Evolutionary conservation across 2,113 vertebrate species (phyloP).

Genomic region (Apodemus sylvaticus): DNA sequence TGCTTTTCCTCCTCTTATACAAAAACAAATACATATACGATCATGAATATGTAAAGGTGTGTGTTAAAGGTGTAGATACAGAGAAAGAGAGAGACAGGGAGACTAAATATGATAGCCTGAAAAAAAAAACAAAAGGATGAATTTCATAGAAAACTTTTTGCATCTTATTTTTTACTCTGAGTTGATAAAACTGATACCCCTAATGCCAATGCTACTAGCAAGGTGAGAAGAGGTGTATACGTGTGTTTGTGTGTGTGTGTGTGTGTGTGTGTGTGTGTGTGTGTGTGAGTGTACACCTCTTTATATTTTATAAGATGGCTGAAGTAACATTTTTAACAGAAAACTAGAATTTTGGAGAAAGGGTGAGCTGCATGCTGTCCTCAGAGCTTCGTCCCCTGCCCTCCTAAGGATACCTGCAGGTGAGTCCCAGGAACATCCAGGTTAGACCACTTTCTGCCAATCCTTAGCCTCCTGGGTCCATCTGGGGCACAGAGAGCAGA

Average conservation of each 20-base stretch:
- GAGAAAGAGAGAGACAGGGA: neutral
- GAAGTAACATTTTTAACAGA: neutral
- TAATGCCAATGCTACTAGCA: neutral
- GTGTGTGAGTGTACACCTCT: too few relatives aligned
- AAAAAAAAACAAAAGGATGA: neutral
- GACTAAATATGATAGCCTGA: neutral
- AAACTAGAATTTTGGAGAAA: too few relatives aligned
- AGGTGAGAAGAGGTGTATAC: neutral
- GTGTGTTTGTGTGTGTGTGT: neutral
- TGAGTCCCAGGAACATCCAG: too few relatives aligned
- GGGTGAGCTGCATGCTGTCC: too few relatives aligned
- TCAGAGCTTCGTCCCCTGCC: too few relatives aligned
- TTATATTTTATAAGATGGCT: too few relatives aligned
- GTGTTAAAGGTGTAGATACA: neutral
- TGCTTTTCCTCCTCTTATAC: neutral
- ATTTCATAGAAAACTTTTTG: neutral
- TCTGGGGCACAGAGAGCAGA: too few relatives aligned
- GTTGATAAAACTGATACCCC: neutral
- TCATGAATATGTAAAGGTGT: neutral
- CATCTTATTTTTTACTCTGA: neutral
- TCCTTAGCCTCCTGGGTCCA: too few relatives aligned
- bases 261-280: neutral
- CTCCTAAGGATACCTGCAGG: too few relatives aligned
- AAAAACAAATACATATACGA: neutral
- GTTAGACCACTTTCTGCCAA: too few relatives aligned